Base-by-base conservation (phyloP, 2,888 invertebrate species). In the Pyrochroa serraticornis region DNA sequence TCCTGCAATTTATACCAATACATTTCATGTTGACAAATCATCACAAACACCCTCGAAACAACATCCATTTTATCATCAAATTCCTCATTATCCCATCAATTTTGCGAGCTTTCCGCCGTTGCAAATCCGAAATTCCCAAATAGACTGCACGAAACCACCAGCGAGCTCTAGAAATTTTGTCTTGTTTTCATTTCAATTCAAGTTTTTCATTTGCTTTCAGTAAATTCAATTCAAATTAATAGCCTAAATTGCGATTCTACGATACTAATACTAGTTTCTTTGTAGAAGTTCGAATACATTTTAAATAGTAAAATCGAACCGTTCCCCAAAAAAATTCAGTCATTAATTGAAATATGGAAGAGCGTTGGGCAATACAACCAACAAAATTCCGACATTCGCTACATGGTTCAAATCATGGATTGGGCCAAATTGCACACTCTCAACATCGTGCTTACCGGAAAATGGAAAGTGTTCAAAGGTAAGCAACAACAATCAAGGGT, bases 371-470 rank as follows among this genome's bases (percentile, higher is more conserved):
- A 70, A 55, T 68, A 71, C 60, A 72, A 72, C 59, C 63, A 71
- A 53, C 66, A 70, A 22, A 67, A 72, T 43, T 70, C 74, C 41
- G 74, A 75, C 52, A 66, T 75, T 52, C 69, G 69, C 31, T 75
- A 75, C 68, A 69, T 77, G 9, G 69, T 76, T 37, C 74, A 76
- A 65, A 70, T 79, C 42, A 73, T 78, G 69, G 77, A 79, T 61
- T 78, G 77, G 77, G 77, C 77, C 6, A 78, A 77, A 70, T 64
- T 76, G 45, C 78, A 79, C 65, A 77, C 77, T 22, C 61, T 79
- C 36, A 76, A 79, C 61, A 75, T 77, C 52, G 77, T 79, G 35
- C 71, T 79, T 34, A 76, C 75, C 31, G 78, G 75, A 30, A 76
- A 77, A 59, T 79, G 79, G 79, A 73, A 74, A 63, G 67, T 68